Base-by-base conservation (phyloP, 2,113 vertebrate species). In the Salvator merianae region DNA sequence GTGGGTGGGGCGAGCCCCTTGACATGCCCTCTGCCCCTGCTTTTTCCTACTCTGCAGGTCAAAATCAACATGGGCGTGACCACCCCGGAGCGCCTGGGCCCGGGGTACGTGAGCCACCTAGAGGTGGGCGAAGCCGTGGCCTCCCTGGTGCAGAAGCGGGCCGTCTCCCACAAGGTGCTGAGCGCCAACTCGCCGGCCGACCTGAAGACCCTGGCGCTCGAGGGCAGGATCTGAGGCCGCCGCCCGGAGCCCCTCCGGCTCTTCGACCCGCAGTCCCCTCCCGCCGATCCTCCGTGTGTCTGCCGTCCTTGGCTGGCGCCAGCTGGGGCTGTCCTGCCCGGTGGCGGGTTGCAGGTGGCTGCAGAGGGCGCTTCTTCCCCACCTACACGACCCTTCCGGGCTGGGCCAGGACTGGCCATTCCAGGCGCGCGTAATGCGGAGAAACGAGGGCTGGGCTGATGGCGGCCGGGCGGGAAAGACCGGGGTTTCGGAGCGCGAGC, bases 21-120 rank as follows among this genome's bases (percentile, higher is more conserved):
- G 3, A 28, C n/a, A 22, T 43, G 4, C 9, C 13, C 9, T 26
- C 53, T 53, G 75, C 18, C 18, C 4, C 30, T 1, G 53, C 4
- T 14, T 86, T 50, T 4, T 24, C 70, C 43, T 32, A 22, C 26
- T 30, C 40, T n/a, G 36, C 90, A 97, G 97, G 92, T 97, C 90
- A 97, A 96, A 91, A 96, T 97, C 34, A 86, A 97, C 88, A 90
- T 96, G 13, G 97, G 97, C 1, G 97, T 97, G 7, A 94, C 89
- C 1, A 80, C 94, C 10, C 94, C 95, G 0, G 97, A 97, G 47
- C 94, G 92, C 38, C 83, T 96, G 91, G 92, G 87, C 0, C 96
- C 97, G 0, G 96, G 97, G 1, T 97, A 91, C 87, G 92, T 97
- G 77, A 95, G 94, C 87, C 96, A 97, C 84, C 88, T 97, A 93